These are phyloP conservation scores for Anarsia innoxiella DNA, from an alignment of 2,888 invertebrate genomes.

Conservation along the genomic window DNA sequence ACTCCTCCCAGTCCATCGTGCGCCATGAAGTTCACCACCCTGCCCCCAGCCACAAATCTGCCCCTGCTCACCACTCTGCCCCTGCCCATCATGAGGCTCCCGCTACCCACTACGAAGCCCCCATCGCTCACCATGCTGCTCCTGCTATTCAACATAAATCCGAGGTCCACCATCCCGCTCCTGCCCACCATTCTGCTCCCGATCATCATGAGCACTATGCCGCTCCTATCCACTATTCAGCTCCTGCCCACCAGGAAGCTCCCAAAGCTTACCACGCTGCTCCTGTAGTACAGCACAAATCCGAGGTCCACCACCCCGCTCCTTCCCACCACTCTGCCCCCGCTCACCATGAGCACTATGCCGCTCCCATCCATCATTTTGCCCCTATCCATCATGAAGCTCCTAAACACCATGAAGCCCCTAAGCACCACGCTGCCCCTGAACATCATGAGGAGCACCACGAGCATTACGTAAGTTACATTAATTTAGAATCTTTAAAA, in stretches of 20 bases:
- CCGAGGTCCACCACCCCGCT: no score
- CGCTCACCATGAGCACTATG: no score
- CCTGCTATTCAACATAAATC: slow-evolving; percentile 21
- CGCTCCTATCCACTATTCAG: slow-evolving; percentile 8
- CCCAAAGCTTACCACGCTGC: slow-evolving; percentile 39
- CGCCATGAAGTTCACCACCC: slow-evolving; percentile 23
- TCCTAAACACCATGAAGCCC: slow-evolving; percentile 26
- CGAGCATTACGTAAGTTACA: slow-evolving; percentile 39
- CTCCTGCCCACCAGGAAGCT: slow-evolving; percentile 26
- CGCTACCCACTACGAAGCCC: slow-evolving; percentile 11
- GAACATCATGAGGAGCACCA: slow-evolving; percentile 33
- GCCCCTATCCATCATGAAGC: slow-evolving; percentile 11
- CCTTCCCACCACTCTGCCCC: no score
- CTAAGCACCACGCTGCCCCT: slow-evolving; percentile 8
- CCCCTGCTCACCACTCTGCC: slow-evolving; percentile 12
- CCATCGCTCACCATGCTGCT: slow-evolving; percentile 14
- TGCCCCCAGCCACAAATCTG: slow-evolving; percentile 12
- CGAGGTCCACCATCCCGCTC: slow-evolving; percentile 17
- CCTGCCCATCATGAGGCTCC: slow-evolving; percentile 15
- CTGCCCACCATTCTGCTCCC: slow-evolving; percentile 8
- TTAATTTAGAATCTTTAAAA: no score
- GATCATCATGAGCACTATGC: slow-evolving; percentile 22
- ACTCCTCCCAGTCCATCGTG: slow-evolving; percentile 32
- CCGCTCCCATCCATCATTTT: neutral
- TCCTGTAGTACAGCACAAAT: slow-evolving; percentile 15